phyloP scores from a whole-genome alignment of 2,113 vertebrate genomes.

The Dasypus novemcinctus region DNA sequence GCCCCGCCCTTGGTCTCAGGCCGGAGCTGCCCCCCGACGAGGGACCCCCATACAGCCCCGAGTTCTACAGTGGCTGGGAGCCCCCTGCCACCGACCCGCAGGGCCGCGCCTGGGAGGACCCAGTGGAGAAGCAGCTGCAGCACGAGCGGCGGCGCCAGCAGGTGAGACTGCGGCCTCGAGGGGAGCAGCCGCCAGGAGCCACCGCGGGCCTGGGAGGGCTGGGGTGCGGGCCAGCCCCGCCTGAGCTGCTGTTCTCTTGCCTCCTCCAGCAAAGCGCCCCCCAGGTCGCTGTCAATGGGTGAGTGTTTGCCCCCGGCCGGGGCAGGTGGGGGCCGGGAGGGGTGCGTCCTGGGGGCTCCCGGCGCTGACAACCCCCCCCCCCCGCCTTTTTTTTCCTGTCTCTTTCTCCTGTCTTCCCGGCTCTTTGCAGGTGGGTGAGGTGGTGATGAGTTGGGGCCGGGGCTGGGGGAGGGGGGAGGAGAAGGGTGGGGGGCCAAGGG shows the following conservation, averaged over 20 bases:
- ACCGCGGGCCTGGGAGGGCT: rapidly evolving
- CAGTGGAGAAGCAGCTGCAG: slow-evolving; percentile 88
- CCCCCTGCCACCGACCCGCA: slow-evolving; percentile 80
- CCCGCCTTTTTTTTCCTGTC: too few relatives aligned
- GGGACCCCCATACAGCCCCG: slow-evolving; percentile 82
- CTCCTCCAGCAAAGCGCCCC: slow-evolving; percentile 72
- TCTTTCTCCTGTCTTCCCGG: background rate
- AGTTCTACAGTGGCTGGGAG: slow-evolving; percentile 89
- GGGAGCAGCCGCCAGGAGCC: background rate
- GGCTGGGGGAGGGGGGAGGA: slow-evolving; percentile 14
- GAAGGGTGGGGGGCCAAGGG: background rate
- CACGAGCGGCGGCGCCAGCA: slow-evolving; percentile 84
- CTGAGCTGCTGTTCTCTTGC: slow-evolving; percentile 21
- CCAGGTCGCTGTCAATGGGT: slow-evolving; percentile 81
- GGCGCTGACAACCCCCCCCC: background rate
- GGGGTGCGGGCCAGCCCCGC: background rate
- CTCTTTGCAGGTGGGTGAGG: slow-evolving; percentile 73
- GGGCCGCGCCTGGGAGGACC: slow-evolving; percentile 89
- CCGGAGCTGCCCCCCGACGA: slow-evolving; percentile 84
- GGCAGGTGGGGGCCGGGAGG: background rate
- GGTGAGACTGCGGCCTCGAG: slow-evolving; percentile 51
- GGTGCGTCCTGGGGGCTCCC: background rate
- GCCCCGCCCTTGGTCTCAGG: slow-evolving; percentile 69
- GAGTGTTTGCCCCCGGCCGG: background rate
- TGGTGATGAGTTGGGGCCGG: slow-evolving; percentile 1